phyloP scores from a whole-genome alignment of 2,797 vertebrate genomes.

The Cossypha polioptera region DNA sequence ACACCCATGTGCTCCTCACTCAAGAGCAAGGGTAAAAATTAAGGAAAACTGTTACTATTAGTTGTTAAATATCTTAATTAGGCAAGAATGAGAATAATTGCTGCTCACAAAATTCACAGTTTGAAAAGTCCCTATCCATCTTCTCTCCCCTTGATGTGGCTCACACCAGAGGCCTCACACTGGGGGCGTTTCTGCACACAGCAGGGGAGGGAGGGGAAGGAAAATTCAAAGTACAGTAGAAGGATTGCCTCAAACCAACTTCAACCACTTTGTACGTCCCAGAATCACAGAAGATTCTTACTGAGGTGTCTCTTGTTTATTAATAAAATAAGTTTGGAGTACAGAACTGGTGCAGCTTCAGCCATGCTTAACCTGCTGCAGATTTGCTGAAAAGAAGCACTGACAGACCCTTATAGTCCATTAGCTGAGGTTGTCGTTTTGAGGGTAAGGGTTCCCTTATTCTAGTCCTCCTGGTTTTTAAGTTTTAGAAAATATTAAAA shows the following conservation, averaged over 20 bases:
- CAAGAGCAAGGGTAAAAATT: neutral
- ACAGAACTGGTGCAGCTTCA: neutral
- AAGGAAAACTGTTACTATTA: neutral
- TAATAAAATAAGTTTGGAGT: neutral
- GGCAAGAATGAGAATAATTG: neutral
- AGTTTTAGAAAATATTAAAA: neutral
- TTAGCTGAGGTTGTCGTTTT: neutral
- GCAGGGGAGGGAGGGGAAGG: too few species aligned
- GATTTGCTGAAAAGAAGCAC: neutral
- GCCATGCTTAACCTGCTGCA: neutral
- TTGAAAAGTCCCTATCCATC: neutral
- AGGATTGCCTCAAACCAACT: neutral
- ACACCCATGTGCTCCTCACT: neutral
- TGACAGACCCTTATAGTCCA: neutral
- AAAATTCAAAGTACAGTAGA: neutral
- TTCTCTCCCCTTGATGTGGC: neutral
- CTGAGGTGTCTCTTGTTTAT: neutral
- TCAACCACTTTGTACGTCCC: fast-evolving
- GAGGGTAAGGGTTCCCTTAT: neutral
- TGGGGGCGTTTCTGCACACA: neutral
- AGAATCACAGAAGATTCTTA: neutral
- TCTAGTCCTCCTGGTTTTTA: neutral
- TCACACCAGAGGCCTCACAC: neutral
- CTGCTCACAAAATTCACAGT: neutral
- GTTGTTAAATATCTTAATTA: neutral